Percentiles rank a stretch among this genome's conserved stretches.
These are phyloP conservation scores for Parapristionchus giblindavisi DNA, from an alignment of 2,888 invertebrate species.

Conservation along the genomic window DNA sequence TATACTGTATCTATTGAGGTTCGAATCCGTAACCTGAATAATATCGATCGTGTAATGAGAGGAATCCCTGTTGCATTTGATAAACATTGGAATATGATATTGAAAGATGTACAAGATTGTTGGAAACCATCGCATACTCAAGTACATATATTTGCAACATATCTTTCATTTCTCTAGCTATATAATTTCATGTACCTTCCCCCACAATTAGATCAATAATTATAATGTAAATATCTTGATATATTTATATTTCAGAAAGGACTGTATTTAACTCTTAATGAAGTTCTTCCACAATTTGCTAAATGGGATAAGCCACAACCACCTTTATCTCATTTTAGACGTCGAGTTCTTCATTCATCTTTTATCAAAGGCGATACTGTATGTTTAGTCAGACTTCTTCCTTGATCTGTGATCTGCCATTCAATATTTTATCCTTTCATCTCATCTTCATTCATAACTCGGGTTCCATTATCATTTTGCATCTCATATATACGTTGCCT, in stretches of 20 bases:
- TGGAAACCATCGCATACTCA: slow-evolving; percentile 41
- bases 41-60: slow-evolving; percentile 55
- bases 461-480: no score
- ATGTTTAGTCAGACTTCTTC: slow-evolving; percentile 13
- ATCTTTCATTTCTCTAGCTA: no score
- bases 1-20: background rate
- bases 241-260: slow-evolving; percentile 22
- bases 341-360: background rate
- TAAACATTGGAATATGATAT: slow-evolving; percentile 87
- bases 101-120: slow-evolving; percentile 55
- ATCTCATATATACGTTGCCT: no score
- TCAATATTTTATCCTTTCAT: no score
- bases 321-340: background rate
- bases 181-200: background rate
- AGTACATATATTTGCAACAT: background rate
- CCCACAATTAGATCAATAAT: background rate
- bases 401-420: background rate
- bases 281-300: background rate
- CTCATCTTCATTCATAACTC: no score
- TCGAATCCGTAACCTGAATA: slow-evolving; percentile 42
- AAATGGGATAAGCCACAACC: background rate
- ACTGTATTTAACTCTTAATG: background rate
- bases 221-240: background rate
- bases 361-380: slow-evolving; percentile 26
- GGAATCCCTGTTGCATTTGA: slow-evolving; percentile 87